phyloP scores from a whole-genome alignment of 2,888 invertebrate species.

The Eurytoma adleriae region DNA sequence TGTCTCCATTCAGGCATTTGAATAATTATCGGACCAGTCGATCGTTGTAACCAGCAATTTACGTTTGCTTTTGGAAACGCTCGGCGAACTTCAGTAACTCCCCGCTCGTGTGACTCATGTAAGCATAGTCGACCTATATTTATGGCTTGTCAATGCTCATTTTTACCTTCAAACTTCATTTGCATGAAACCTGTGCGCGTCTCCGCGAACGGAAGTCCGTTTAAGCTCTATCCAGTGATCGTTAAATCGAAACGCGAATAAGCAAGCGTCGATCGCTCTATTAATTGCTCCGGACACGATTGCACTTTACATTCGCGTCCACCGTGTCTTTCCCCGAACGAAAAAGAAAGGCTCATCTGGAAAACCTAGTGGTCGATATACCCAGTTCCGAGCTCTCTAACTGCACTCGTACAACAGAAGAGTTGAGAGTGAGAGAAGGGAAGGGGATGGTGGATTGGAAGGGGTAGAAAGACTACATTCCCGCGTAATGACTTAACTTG shows the following conservation, averaged over 20 bases:
- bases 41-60: constrained; percentile 46
- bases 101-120: constrained; percentile 43
- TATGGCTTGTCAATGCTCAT: constrained; percentile 53
- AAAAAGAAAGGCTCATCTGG: not conserved
- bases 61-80: constrained; percentile 47
- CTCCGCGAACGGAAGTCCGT: constrained; percentile 51
- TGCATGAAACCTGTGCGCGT: constrained; percentile 46
- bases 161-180: constrained; percentile 46
- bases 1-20: constrained; percentile 51
- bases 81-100: constrained; percentile 39
- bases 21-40: constrained; percentile 51
- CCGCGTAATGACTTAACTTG: constrained; percentile 70
- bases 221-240: constrained; percentile 30
- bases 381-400: not conserved
- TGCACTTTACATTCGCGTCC: not conserved
- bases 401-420: not conserved
- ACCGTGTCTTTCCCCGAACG: not conserved
- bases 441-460: not conserved
- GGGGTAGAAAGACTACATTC: constrained; percentile 65
- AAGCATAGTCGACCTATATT: constrained; percentile 31
- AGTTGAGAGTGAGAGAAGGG: not conserved
- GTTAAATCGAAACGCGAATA: constrained; percentile 26
- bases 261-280: constrained; percentile 33
- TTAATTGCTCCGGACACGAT: constrained; percentile 33
- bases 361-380: constrained; percentile 23